Evolutionary conservation across 1,140 invertebrate genomes (phyloP), one percentile per base, ranked within the genome.

Genomic region (Pseudomyrmex flavicornis): DNA sequence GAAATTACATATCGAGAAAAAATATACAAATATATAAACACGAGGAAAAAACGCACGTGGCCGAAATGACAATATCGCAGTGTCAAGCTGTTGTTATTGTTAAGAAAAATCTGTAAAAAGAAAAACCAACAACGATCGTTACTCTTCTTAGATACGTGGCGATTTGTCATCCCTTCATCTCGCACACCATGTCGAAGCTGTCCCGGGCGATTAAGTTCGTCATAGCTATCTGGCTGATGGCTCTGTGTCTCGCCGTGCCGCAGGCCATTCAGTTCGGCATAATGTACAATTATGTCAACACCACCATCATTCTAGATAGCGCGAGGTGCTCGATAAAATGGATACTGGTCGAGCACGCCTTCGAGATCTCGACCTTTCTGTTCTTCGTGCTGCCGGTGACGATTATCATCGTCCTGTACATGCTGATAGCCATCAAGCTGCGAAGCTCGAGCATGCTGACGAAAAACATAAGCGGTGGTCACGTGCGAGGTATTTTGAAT

Each of bases 121-220:
- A 35, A 35, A 35, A 35, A 1, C 5, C 35, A 35, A 35, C 12
- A 52, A 48, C 26, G 48, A 20, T 54, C 15, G 13, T 69, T 17
- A 54, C 46, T 63, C 9, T 59, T 58, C 88, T 15, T 85, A 95
- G 99, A 65, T 99, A 99, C 93, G 96, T 99, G 20, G 98, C 98
- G 15, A 99, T 99, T 86, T 99, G 98, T 93, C 97, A 98, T 92
- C 98, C 98, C 0, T 97, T 99, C 85, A 95, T 97, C 88, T 97
- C 97, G 0, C 98, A 98, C 91, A 98, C 97, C 1, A 97, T 98
- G 95, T 97, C 97, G 0, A 97, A 97, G 74, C 92, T 97, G 2
- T 97, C 96, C 10, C 93, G 97, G 69, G 97, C 96, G 0, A 95
- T 97, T 1, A 96, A 96, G 82, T 96, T 96, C 82, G 96, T 97